Evolutionary conservation across 1,140 invertebrate species (phyloP).

Genomic region (Carposina sasakii): DNA sequence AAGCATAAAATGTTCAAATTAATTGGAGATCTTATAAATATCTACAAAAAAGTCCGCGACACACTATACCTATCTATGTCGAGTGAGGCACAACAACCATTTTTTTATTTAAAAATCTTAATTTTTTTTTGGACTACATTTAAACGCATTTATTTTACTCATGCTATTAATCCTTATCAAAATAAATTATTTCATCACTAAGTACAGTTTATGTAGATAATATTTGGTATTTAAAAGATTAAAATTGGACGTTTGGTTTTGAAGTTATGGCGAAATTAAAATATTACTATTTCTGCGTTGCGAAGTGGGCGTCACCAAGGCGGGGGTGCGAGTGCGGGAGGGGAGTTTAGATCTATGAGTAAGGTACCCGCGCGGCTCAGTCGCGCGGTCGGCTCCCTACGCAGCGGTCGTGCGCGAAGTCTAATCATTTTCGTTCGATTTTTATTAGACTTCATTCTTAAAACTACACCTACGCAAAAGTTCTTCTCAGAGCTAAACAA

Average conservation of each 20-base stretch:
- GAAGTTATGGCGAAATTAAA: conserved; percentile 10
- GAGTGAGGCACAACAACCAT: background rate
- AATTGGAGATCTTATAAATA: too few species aligned
- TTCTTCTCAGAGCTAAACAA: too few species aligned
- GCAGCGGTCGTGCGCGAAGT: conserved; percentile 16
- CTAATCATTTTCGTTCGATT: conserved; percentile 14
- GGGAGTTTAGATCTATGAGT: conserved; percentile 14
- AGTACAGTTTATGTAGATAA: too few species aligned
- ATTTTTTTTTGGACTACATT: too few species aligned
- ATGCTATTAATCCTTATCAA: too few species aligned
- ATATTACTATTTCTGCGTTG: conserved; percentile 5
- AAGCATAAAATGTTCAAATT: too few species aligned
- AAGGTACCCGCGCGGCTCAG: too few species aligned
- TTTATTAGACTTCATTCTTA: conserved; percentile 15
- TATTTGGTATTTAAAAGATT: too few species aligned
- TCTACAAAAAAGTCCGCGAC: background rate
- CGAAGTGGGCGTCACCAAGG: conserved; percentile 12
- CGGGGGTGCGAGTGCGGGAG: conserved; percentile 8
- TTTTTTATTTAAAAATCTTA: conserved; percentile 1
- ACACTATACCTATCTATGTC: background rate
- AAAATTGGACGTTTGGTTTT: too few species aligned
- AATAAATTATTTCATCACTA: too few species aligned
- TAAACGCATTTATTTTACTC: too few species aligned
- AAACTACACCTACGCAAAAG: conserved; percentile 18
- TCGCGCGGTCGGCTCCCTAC: too few species aligned